Evolutionary conservation across 2,113 vertebrate species (phyloP).

Genomic region (Labeo rohita): DNA sequence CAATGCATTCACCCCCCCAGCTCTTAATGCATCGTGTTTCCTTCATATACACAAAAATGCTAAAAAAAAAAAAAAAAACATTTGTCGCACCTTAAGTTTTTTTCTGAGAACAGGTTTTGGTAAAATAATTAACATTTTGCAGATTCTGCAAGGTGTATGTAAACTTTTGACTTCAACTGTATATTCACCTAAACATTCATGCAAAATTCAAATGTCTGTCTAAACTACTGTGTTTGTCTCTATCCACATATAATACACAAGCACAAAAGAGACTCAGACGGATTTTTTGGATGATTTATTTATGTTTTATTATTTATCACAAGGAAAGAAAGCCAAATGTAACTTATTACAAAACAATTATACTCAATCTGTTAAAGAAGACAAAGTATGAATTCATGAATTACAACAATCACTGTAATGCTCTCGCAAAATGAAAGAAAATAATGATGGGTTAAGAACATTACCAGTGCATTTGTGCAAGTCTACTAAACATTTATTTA

Average conservation of each 20-base stretch:
- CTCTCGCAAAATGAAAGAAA: conserved; percentile 25
- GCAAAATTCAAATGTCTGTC: neutral
- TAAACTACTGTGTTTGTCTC: neutral
- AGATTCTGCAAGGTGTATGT: too few species aligned
- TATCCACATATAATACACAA: neutral
- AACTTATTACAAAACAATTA: neutral
- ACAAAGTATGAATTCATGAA: conserved; percentile 7
- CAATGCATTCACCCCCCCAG: too few species aligned
- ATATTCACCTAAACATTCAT: too few species aligned
- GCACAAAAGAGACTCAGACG: neutral
- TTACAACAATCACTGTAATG: conserved; percentile 31
- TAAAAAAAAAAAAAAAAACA: too few species aligned
- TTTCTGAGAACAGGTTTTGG: too few species aligned
- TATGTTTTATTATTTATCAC: neutral
- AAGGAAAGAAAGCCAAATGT: neutral
- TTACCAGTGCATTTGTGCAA: conserved; percentile 34
- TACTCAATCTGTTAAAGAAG: neutral
- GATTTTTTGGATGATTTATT: neutral
- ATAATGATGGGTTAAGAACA: conserved; percentile 14
- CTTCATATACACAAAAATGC: too few species aligned
- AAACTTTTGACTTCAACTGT: too few species aligned
- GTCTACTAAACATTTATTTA: neutral
- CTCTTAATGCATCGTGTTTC: too few species aligned
- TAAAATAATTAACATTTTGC: neutral
- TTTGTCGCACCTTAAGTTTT: too few species aligned